Evolutionary conservation across 1,140 invertebrate species (phyloP), one percentile per base, ranked within the genome.

Genomic region (Frieseomelitta varia): DNA sequence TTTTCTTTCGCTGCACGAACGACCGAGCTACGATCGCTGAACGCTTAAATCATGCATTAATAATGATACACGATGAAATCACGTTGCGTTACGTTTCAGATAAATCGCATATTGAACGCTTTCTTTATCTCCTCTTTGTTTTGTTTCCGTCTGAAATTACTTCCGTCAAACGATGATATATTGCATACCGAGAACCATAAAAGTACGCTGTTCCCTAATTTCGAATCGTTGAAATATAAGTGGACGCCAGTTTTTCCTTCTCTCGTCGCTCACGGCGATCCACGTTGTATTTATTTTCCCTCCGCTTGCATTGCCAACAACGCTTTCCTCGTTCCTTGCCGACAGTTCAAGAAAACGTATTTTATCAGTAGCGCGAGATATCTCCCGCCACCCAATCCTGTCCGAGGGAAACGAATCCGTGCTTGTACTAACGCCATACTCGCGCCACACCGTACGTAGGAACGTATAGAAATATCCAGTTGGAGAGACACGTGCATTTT

Each of bases 301-400:
- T 4, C 12, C n/a, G 30, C 67, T 39, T 79, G 67, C 55, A 56
- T 67, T 67, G 76, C 58, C 47, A 77, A 69, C 17, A 4, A 51
- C 11, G 4, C 10, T 19, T 15, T 11, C 19, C 15, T 69, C 30
- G 11, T 6, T 34, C 39, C 53, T 19, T 24, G 47, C 56, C 51
- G 61, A 84, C 55, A 79, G 72, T 84, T 79, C 56, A 58, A 58
- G 63, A 61, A 63, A 55, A 79, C 30, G 75, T 79, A 78, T 79
- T 79, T 69, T 63, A 72, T 34, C 81, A 69, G 56, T 51, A 24
- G 15, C 19, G 12, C 21, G 77, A 15, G 34, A 68, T 51, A 76
- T 82, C 53, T 47, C n/a, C 61, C 27, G 4, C n/a, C 61, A 51
- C 1, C 78, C 39, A 21, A 51, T 51, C 34, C 73, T 47, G 21